These are phyloP conservation scores for Phrynosoma platyrhinos DNA, from an alignment of 2,113 vertebrate species.

Conservation along the genomic window DNA sequence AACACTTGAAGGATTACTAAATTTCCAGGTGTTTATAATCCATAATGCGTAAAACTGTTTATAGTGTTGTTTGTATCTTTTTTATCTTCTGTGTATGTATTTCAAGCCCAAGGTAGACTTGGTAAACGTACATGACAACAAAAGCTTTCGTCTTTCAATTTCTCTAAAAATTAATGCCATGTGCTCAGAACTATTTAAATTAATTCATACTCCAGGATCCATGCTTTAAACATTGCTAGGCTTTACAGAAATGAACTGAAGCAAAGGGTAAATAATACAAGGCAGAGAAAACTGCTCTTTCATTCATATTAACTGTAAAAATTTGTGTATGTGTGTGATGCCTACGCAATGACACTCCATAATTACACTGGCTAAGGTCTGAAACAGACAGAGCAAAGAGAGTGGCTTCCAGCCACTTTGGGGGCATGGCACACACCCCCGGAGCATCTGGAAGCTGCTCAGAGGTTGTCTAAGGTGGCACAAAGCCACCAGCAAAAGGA, in stretches of 20 bases:
- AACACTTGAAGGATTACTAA: not conserved
- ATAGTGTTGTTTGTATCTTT: not conserved
- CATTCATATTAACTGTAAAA: not conserved
- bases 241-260: not conserved
- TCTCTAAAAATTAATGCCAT: not conserved
- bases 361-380: not conserved
- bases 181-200: not conserved
- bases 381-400: too few species aligned
- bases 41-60: not conserved
- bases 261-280: not conserved
- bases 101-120: not conserved
- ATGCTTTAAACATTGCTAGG: not conserved
- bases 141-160: not conserved
- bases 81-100: not conserved
- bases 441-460: too few species aligned
- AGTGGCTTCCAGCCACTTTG: too few species aligned
- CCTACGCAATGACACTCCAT: not conserved
- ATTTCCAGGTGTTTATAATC: not conserved
- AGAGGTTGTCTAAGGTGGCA: too few species aligned
- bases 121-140: not conserved
- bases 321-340: not conserved
- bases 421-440: too few species aligned
- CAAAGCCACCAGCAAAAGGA: too few species aligned
- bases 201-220: not conserved
- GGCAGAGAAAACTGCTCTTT: not conserved